Evolutionary conservation across 2,113 vertebrate genomes (phyloP).

Genomic region (Andinoacara biseriatus): DNA sequence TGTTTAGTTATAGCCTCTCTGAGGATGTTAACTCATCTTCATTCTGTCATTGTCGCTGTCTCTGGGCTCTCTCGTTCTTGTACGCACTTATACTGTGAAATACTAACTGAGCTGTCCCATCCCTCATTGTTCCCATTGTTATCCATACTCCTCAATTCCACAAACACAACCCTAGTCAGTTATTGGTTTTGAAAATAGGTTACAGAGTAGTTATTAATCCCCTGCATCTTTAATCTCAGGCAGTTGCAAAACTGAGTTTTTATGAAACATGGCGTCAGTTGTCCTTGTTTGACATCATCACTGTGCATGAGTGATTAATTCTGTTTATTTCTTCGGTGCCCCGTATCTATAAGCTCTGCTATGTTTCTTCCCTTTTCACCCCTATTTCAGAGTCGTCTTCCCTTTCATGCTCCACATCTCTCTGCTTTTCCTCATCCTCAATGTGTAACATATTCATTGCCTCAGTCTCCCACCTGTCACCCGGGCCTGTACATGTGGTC

Average conservation of each 20-base stretch:
- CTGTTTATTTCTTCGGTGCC: background rate
- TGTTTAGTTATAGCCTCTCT: background rate
- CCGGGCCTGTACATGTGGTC: conserved; percentile 34
- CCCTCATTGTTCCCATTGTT: background rate
- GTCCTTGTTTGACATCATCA: background rate
- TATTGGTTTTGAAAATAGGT: conserved; percentile 2
- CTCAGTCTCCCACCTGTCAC: conserved; percentile 55
- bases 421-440: conserved; percentile 35
- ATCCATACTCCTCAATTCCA: background rate
- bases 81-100: background rate
- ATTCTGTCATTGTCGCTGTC: background rate
- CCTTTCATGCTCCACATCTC: conserved; percentile 2
- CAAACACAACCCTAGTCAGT: background rate
- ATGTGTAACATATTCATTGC: conserved; percentile 38
- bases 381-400: background rate
- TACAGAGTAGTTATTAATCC: background rate
- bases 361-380: background rate
- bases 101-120: background rate
- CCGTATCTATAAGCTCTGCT: background rate
- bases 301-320: background rate
- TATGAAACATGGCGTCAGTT: background rate
- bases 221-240: background rate
- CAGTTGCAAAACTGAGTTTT: background rate
- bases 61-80: background rate
- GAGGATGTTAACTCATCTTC: background rate